phyloP scores from a whole-genome alignment of 2,888 invertebrate genomes.

The Entomobrya proxima region DNA sequence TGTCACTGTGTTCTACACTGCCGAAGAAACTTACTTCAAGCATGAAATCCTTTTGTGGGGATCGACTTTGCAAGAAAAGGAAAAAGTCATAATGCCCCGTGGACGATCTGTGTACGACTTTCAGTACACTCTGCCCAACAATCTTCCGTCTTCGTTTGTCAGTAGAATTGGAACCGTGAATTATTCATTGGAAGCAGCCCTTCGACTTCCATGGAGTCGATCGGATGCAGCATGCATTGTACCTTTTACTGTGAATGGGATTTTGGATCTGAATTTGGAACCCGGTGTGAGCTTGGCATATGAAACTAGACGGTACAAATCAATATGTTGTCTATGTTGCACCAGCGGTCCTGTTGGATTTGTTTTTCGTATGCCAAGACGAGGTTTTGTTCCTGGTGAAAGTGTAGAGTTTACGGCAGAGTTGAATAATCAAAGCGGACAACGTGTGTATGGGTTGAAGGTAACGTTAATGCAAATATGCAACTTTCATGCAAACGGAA shows the following conservation, averaged over 20 bases:
- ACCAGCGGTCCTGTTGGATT: slow-evolving; percentile 56
- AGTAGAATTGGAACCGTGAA: slow-evolving; percentile 86
- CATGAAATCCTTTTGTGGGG: slow-evolving; percentile 83
- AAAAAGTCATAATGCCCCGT: slow-evolving; percentile 78
- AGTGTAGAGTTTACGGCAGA: slow-evolving; percentile 41
- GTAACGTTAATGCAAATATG: slow-evolving; percentile 49
- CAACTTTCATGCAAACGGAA: slow-evolving; percentile 37
- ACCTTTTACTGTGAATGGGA: slow-evolving; percentile 62
- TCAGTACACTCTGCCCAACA: slow-evolving; percentile 84
- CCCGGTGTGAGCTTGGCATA: background rate
- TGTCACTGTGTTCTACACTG: slow-evolving; percentile 82
- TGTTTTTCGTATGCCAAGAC: slow-evolving; percentile 3
- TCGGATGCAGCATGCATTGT: slow-evolving; percentile 12
- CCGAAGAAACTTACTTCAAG: slow-evolving; percentile 87
- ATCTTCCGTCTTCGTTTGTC: slow-evolving; percentile 89
- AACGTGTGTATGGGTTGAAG: slow-evolving; percentile 44
- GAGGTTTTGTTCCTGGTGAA: slow-evolving; percentile 63
- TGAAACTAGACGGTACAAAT: slow-evolving; percentile 46
- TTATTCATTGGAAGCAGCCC: slow-evolving; percentile 87
- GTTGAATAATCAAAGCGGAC: slow-evolving; percentile 49
- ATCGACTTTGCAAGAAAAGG: background rate
- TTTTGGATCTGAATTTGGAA: slow-evolving; percentile 62
- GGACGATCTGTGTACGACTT: slow-evolving; percentile 88
- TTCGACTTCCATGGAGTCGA: slow-evolving; percentile 87
- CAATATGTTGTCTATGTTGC: slow-evolving; percentile 50